These are phyloP conservation scores for Lates calcarifer DNA, from an alignment of 2,113 vertebrate genomes.

Conservation along the genomic window DNA sequence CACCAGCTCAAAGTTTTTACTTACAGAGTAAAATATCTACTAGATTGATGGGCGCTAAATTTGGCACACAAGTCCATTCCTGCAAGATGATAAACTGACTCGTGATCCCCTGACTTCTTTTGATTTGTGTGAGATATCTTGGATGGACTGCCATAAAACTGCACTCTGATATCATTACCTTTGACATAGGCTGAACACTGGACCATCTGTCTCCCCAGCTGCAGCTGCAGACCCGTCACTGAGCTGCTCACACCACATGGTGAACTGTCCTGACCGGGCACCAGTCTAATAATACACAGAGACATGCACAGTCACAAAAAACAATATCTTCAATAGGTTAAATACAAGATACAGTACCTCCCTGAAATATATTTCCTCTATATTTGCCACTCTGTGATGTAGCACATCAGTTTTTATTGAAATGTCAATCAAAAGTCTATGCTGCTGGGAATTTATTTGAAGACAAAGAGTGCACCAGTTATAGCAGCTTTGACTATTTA, in stretches of 20 bases:
- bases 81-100: too few relatives aligned
- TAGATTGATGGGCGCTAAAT: too few relatives aligned
- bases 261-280: slow-evolving; percentile 67
- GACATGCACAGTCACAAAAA: not conserved
- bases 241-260: slow-evolving; percentile 66
- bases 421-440: slow-evolving; percentile 26
- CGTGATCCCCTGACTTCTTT: too few relatives aligned
- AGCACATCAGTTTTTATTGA: not conserved
- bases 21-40: not conserved
- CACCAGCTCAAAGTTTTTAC: too few relatives aligned
- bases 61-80: too few relatives aligned
- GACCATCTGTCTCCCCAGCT: slow-evolving; percentile 88
- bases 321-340: not conserved
- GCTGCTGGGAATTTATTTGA: not conserved
- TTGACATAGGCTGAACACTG: slow-evolving; percentile 89
- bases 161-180: slow-evolving; percentile 84
- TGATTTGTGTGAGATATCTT: not conserved
- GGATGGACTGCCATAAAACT: not conserved
- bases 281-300: slow-evolving; percentile 69
- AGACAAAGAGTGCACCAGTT: not conserved
- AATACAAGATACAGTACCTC: not conserved
- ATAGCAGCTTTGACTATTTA: not conserved
- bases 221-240: slow-evolving; percentile 87
- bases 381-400: not conserved
- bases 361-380: not conserved